Conservation (phyloP, 1,140 invertebrate species). For the Anoplophora glabripennis region DNA sequence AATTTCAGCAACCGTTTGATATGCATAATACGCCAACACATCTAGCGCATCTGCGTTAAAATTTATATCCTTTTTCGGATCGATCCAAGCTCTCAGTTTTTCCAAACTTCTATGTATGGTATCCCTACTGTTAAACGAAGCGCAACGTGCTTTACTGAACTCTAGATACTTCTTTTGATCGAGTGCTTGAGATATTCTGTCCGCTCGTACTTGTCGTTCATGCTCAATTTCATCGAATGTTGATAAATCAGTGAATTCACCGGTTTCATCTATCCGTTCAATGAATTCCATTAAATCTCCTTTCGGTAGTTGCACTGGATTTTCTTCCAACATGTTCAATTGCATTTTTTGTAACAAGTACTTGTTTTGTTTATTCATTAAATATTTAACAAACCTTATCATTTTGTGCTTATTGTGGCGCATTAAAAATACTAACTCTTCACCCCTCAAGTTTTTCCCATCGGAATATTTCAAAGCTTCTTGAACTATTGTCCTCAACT, state of each 20-base stretch:
- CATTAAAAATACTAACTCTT: constrained; percentile 65
- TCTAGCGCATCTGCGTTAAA: constrained; percentile 55
- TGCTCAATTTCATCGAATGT: constrained; percentile 55
- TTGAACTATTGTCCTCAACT: constrained; percentile 57
- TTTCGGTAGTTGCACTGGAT: constrained; percentile 31
- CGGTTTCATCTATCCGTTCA: constrained; percentile 56
- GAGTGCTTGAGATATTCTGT: constrained; percentile 54
- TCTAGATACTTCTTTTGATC: constrained; percentile 56
- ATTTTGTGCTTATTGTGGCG: constrained; percentile 57
- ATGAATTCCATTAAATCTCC: constrained; percentile 50
- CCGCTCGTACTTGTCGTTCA: constrained; percentile 52
- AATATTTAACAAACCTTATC: constrained; percentile 46
- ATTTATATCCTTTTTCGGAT: constrained; percentile 52
- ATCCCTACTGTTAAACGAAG: constrained; percentile 36
- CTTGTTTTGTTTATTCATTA: constrained; percentile 38
- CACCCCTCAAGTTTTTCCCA: constrained; percentile 50
- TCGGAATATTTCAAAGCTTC: constrained; percentile 56
- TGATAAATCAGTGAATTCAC: constrained; percentile 53
- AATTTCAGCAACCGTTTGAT: constrained; percentile 70
- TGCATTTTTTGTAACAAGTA: constrained; percentile 45
- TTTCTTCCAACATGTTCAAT: constrained; percentile 17
- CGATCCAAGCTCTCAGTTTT: constrained; percentile 54
- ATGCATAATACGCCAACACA: constrained; percentile 65
- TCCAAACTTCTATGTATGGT: constrained; percentile 44
- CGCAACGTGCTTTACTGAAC: constrained; percentile 45